These are phyloP conservation scores for Ptilorrhoa leucosticta DNA, from an alignment of 2,113 vertebrate species.

Conservation along the genomic window DNA sequence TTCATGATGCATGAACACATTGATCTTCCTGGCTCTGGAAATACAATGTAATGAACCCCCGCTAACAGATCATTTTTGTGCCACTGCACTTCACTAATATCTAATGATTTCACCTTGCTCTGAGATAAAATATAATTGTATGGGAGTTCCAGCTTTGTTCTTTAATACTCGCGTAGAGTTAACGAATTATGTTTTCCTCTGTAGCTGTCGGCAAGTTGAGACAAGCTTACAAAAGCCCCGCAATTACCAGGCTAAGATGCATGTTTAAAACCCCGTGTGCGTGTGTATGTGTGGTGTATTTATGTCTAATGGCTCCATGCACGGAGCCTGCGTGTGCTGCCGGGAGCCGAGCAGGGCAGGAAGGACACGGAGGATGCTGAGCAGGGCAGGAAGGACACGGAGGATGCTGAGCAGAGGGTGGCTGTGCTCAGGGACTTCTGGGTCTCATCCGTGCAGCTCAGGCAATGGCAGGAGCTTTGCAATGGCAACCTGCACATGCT, in stretches of 20 bases:
- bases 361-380: neutral
- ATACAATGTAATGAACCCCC: slow-evolving; percentile 82
- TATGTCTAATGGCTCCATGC: neutral
- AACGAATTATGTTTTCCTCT: slow-evolving; percentile 69
- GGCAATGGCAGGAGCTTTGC: neutral
- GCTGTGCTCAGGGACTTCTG: neutral
- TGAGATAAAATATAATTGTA: slow-evolving; percentile 79
- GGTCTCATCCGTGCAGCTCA: neutral
- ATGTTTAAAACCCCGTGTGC: neutral
- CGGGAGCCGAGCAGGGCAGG: neutral
- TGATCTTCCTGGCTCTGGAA: slow-evolving; percentile 79
- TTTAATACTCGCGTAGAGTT: slow-evolving; percentile 50
- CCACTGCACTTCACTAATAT: slow-evolving; percentile 79
- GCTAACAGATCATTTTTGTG: slow-evolving; percentile 82
- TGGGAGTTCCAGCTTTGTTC: slow-evolving; percentile 80
- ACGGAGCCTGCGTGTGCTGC: neutral
- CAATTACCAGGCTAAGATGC: slow-evolving; percentile 32
- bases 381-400: neutral
- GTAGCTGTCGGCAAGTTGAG: slow-evolving; percentile 62
- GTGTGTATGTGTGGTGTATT: neutral
- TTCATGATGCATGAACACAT: slow-evolving; percentile 81
- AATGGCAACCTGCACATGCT: neutral
- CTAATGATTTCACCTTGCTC: slow-evolving; percentile 82
- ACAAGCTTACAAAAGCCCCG: slow-evolving; percentile 29
- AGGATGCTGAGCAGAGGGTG: neutral